Base-by-base conservation (phyloP, 2,113 vertebrate species). In the Xenotilapia flavipinnis region DNA sequence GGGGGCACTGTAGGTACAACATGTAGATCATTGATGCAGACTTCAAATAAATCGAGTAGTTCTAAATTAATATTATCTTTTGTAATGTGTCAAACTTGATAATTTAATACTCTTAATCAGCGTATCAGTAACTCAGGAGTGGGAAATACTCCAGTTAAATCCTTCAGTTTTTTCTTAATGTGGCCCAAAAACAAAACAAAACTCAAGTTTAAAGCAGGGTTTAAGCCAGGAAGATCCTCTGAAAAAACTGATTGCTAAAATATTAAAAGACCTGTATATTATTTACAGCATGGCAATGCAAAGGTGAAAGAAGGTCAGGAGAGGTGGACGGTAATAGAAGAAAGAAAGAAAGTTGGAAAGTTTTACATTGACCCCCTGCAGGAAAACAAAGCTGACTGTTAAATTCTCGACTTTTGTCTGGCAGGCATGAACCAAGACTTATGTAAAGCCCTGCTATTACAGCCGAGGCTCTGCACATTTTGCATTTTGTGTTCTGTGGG, bases 1-100 rank as follows among this genome's bases (percentile, higher is more conserved):
- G 94, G 83, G 86, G 94, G 94, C 91, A 81, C 47, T 79, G 91
- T 58, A 86, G 82, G 21, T 42, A 65, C 86, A 90, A 40, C 12
- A 28, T 81, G 9, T 31, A 58, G 6, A 11, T 15, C 26, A 62
- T 38, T 21, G 17, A 68, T 53, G 13, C 33, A 31, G n/a, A 28
- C 5, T 2, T 49, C 8, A 28, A 19, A 62, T 33, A 11, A 8
- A 54, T 2, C 14, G 12, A 70, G 3, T 7, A 19, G 10, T 17
- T 62, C 8, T 31, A 81, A 56, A 9, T 45, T 28, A 47, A 33
- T n/a, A 31, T 19, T 75, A 31, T 31, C 10, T 51, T 77, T 51
- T 49, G 17, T 17, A 31, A 5, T 12, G 45, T 45, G 36, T 26
- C 9, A 9, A 79, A 62, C n/a, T 5, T 26, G 14, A 38, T 31